Evolutionary conservation across 2,113 vertebrate species (phyloP), one percentile per base, ranked within the genome.

Genomic region (Embiotoca jacksoni): DNA sequence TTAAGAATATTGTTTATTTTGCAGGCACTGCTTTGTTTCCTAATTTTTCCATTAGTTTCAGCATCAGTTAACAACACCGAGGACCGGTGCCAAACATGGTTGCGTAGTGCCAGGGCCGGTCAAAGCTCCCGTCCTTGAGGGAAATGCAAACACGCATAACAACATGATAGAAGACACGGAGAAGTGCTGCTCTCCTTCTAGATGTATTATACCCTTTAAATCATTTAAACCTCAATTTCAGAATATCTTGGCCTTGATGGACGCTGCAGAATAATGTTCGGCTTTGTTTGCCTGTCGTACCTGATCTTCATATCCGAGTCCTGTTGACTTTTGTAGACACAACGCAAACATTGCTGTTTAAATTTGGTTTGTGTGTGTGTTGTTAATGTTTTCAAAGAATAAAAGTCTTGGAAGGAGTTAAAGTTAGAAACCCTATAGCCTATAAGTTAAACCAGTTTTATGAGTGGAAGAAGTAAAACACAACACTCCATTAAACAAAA

Each of bases 221-320:
- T 93, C 74, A 86, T 90, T 90, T 23, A 93, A 46, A 66, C 8
- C n/a, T 44, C 16, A 32, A 64, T 69, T 82, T 39, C 67, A 75
- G 65, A n/a, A 56, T 86, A 82, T 77, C 69, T 62, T 31, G 67
- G 39, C 55, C 82, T 60, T 78, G 66, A 86, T 85, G 85, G 85
- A 83, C 61, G 67, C 46, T 74, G 14, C 7, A n/a, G 62, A 72
- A 1, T 56, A 72, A 75, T 62, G 62, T 13, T 47, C 11, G 37
- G 23, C 50, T 39, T 4, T 64, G 72, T 64, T 23, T 74, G 9
- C 63, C 56, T 83, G 74, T 64, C 83, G 15, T 5, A 65, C 3
- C 46, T 14, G 65, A 60, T 82, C 44, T 78, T 65, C 56, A 49
- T 85, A 49, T 85, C 50, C 60, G 50, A 23, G 3, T 68, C 14